Percentiles rank a stretch among this genome's conserved stretches.
phyloP scores from a whole-genome alignment of 1,140 invertebrate genomes.

The Drosophila fuyamai region DNA sequence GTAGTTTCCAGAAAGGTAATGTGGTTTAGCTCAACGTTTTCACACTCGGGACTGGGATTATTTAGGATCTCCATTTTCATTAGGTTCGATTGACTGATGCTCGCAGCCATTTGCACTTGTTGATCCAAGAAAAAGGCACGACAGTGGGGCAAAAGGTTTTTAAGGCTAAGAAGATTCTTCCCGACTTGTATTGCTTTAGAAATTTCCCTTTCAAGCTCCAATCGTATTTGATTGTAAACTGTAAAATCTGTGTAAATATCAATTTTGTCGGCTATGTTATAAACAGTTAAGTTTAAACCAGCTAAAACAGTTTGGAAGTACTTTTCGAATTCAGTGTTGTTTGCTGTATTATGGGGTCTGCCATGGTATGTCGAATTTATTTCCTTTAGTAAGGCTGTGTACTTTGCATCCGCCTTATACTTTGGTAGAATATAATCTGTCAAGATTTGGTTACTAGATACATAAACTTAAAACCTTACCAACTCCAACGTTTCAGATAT shows the following conservation, averaged over 20 bases:
- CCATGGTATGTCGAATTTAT: background rate
- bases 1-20: background rate
- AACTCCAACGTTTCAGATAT: background rate
- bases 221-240: background rate
- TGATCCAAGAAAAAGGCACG: background rate
- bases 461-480: background rate
- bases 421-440: background rate
- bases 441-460: background rate
- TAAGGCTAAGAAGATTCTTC: background rate
- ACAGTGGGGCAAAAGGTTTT: background rate
- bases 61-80: slow-evolving; percentile 4
- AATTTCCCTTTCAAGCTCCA: slow-evolving; percentile 1
- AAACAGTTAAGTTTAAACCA: background rate
- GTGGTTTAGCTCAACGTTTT: background rate
- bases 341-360: background rate
- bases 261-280: background rate
- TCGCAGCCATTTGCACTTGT: background rate
- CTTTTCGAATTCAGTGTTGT: slow-evolving; percentile 3
- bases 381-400: background rate
- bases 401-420: background rate
- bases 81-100: background rate
- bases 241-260: slow-evolving; percentile 6
- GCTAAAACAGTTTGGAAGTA: background rate
- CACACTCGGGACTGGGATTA: background rate
- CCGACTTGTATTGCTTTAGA: background rate